Base-by-base conservation (phyloP, 2,888 invertebrate species). In the Liopterus haemorrhoidalis region DNA sequence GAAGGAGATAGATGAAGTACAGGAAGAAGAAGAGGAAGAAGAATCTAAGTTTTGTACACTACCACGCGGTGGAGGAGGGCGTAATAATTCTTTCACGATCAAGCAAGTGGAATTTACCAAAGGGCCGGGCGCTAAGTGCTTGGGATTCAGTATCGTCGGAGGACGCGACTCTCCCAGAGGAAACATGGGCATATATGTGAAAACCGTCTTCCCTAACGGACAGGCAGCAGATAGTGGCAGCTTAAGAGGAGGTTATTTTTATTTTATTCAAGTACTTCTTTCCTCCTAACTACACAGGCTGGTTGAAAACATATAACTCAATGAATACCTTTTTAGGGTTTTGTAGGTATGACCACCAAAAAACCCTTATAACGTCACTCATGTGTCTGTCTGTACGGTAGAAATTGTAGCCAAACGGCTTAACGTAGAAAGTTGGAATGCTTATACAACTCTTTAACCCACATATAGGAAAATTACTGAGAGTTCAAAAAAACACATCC, bases 141-240 rank as follows among this genome's bases (percentile, higher is more conserved):
- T 91, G 15, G 91, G 91, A 12, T 91, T 91, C 69, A 90, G 89
- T 55, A 87, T 91, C 54, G 90, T 91, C 14, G 92, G 91, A 9
- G 91, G 91, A 1, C 78, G 78, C 41, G 91, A 91, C 63, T 88
- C 88, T 9, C 85, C 88, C 2, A 80, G 82, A 52, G 90, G 89
- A 1, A 82, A 81, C 57, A 86, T 90, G 79, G 90, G 90, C 30
- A 88, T 92, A 57, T 90, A 85, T 64, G 86, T 92, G 14, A 87
- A 90, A 67, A 86, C 88, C 16, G 82, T 92, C 51, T 87, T 89
- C 62, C 82, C 84, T 47, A 80, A 83, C 56, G 91, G 92, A 4
- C 85, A 90, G 65, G 88, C 90, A 8, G 85, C 87, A 20, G 88
- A 90, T 59, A 79, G 81, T 55, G 83, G 82, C 16, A 72, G 78